Percentiles rank a stretch among this genome's conserved stretches.
phyloP scores from a whole-genome alignment of 2,888 invertebrate genomes.

The Amiota minor region DNA sequence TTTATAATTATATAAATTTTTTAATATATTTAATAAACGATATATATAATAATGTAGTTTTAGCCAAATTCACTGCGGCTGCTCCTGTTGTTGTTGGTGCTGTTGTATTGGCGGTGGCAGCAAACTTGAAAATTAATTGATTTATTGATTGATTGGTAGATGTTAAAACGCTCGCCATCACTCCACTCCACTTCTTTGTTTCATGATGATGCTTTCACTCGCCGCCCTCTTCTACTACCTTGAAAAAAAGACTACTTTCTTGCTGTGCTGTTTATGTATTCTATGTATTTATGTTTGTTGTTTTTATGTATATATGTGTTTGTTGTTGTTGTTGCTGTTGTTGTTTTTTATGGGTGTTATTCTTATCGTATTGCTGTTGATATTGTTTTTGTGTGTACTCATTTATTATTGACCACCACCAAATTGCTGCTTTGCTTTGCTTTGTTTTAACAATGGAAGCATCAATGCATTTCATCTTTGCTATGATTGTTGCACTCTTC shows the following conservation, averaged over 20 bases:
- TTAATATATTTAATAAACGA: conserved; percentile 74
- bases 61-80: conserved; percentile 63
- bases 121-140: conserved; percentile 8
- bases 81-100: conserved; percentile 41
- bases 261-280: conserved; percentile 29
- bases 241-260: too few species aligned
- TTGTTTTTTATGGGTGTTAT: conserved; percentile 40
- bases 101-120: conserved; percentile 25
- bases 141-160: too few species aligned
- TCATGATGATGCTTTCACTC: conserved; percentile 15
- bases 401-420: conserved; percentile 22
- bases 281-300: conserved; percentile 37
- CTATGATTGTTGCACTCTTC: conserved; percentile 42
- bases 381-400: conserved; percentile 42
- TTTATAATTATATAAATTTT: conserved; percentile 73
- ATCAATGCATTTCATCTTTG: conserved; percentile 34
- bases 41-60: conserved; percentile 69
- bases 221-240: neutral
- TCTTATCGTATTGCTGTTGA: conserved; percentile 40
- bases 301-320: conserved; percentile 54
- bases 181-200: too few species aligned
- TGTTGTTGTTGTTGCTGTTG: conserved; percentile 45
- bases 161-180: neutral
- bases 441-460: neutral
- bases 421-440: conserved; percentile 22